Base-by-base conservation (phyloP, 2,888 invertebrate species). In the Prionchulus punctatus region DNA sequence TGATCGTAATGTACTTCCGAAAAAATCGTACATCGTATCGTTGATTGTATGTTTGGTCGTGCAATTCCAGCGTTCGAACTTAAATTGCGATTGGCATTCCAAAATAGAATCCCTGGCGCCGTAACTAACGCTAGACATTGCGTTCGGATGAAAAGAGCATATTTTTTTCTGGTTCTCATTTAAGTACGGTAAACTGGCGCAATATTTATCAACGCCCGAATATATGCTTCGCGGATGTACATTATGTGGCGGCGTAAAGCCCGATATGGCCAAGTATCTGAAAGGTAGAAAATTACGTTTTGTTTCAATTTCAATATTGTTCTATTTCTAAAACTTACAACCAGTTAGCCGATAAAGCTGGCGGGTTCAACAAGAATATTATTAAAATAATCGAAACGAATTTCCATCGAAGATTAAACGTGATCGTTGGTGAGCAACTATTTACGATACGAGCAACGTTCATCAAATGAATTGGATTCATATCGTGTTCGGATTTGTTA, bases 61-160 rank as follows among this genome's bases (percentile, higher is more conserved):
- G 62, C 79, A 79, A 67, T 79, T 79, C 79, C 79, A 79, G 15
- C 78, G 67, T 64, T 79, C 77, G 63, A 73, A 72, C 53, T 72
- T 68, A 67, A 79, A 79, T 67, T 79, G 79, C 55, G 70, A 69
- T 64, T 78, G 77, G 62, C 79, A 79, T 64, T 79, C 78, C 31
- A 70, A 64, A 59, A 79, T 76, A 30, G 78, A 78, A 43, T 74
- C 67, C 31, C 75, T 66, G 1, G 78, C 77, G 18, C 79, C 79
- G 45, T 75, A 72, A 18, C 75, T 75, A 52, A 79, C 76, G 59
- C 76, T 75, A 45, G 71, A 68, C 57, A 79, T 73, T 43, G 77
- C 73, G 64, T 75, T 70, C 0, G 78, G 78, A 61, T 77, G 73
- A 59, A 73, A 70, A 62, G 72, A 65, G 63, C 78, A 78, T 59